Evolutionary conservation across 2,113 vertebrate genomes (phyloP).

Genomic region (Cyprinodon brontotheroides): DNA sequence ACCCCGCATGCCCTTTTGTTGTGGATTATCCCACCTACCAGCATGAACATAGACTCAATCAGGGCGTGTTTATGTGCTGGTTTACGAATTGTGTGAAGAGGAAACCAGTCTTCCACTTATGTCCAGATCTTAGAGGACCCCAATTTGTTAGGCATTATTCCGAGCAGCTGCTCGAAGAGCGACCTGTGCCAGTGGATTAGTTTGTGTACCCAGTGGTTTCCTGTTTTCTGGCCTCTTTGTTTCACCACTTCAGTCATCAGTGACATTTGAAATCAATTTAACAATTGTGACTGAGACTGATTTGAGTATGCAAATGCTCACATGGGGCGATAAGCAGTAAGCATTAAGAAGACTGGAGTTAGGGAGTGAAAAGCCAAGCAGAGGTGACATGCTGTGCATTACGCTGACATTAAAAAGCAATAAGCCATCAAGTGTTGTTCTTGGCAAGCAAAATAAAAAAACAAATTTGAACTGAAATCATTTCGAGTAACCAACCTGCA

Average conservation of each 20-base stretch:
- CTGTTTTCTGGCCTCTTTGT: slow-evolving; percentile 60
- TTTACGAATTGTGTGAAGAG: slow-evolving; percentile 55
- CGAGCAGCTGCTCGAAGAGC: slow-evolving; percentile 77
- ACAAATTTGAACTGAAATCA: slow-evolving; percentile 12
- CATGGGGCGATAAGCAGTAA: slow-evolving; percentile 26
- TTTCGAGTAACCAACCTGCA: slow-evolving; percentile 26
- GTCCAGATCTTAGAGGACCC: slow-evolving; percentile 71
- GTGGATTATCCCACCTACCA: slow-evolving; percentile 67
- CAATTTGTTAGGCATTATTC: slow-evolving; percentile 79
- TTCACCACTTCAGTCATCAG: slow-evolving; percentile 79
- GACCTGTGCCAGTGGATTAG: slow-evolving; percentile 60
- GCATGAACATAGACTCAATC: slow-evolving; percentile 70
- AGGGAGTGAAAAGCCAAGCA: slow-evolving; percentile 10
- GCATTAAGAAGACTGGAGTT: slow-evolving; percentile 32
- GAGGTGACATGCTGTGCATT: slow-evolving; percentile 43
- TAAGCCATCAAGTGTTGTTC: slow-evolving; percentile 60
- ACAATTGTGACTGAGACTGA: slow-evolving; percentile 73
- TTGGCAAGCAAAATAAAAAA: slow-evolving; percentile 51
- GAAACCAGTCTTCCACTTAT: slow-evolving; percentile 67
- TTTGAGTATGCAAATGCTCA: slow-evolving; percentile 77
- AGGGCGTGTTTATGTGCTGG: slow-evolving; percentile 63
- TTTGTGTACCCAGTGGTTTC: slow-evolving; percentile 55
- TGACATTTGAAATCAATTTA: slow-evolving; percentile 79
- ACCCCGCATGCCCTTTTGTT: slow-evolving; percentile 65
- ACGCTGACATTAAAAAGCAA: slow-evolving; percentile 64